Conservation (phyloP, 1,140 invertebrate species). For the Trissolcus basalis region DNA sequence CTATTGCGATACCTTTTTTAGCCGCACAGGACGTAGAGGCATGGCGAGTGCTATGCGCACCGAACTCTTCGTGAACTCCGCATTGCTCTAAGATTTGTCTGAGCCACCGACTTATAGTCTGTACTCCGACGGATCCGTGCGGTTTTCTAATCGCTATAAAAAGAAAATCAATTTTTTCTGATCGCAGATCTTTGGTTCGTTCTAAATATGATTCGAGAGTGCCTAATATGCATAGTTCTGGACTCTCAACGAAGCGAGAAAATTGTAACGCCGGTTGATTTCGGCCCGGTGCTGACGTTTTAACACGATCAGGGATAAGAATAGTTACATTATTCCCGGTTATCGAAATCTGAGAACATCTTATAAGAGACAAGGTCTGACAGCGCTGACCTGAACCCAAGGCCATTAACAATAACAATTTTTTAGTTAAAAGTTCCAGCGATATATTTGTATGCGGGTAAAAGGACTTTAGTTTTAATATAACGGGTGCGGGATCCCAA, state of each 20-base stretch:
- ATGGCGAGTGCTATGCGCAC: not conserved
- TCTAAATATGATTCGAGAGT: not conserved
- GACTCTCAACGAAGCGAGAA: not conserved
- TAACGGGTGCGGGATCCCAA: not conserved
- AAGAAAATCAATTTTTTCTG: not conserved
- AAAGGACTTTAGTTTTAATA: not conserved
- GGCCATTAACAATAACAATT: not conserved
- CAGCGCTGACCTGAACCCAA: not conserved
- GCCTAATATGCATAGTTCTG: not conserved
- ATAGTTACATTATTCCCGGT: not conserved
- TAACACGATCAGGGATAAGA: not conserved
- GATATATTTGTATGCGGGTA: not conserved
- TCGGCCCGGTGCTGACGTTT: not conserved
- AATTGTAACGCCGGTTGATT: not conserved
- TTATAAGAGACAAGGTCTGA: not conserved
- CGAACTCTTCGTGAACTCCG: not conserved
- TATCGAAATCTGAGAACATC: not conserved
- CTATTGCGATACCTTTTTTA: not conserved
- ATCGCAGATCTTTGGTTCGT: not conserved
- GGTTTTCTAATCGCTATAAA: not conserved
- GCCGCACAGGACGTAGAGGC: not conserved
- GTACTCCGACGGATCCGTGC: not conserved
- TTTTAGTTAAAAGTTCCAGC: not conserved
- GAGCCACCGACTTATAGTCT: not conserved
- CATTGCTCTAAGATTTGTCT: not conserved